Conservation (phyloP, 2,888 invertebrate species). For the Heliconius cydno region DNA sequence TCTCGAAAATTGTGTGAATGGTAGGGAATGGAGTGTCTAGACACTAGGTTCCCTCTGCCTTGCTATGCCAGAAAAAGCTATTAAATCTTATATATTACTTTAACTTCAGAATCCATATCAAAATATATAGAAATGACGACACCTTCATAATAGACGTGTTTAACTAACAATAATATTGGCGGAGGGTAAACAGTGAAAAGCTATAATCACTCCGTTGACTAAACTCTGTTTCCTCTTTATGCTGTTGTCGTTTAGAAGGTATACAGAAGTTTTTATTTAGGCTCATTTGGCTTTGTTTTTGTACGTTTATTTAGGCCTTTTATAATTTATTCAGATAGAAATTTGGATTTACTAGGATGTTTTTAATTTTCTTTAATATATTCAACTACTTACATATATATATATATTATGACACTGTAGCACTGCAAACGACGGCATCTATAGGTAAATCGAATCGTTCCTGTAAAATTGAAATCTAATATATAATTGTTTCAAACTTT, state of each 20-base stretch:
- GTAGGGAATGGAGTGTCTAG: no score
- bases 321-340: background rate
- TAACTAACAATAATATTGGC: constrained; percentile 1
- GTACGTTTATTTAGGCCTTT: background rate
- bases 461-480: background rate
- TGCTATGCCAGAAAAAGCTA: background rate
- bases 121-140: background rate
- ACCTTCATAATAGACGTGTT: no score
- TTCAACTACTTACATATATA: no score
- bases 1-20: no score
- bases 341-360: background rate
- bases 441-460: background rate
- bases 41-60: no score
- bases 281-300: background rate
- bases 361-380: background rate
- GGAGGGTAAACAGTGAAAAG: background rate
- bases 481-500: background rate
- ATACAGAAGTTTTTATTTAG: constrained; percentile 6
- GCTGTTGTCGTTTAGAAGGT: background rate
- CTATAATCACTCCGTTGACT: no score
- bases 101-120: background rate
- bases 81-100: background rate
- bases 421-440: no score
- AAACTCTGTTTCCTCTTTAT: constrained; percentile 1
- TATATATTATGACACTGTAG: no score